phyloP scores from a whole-genome alignment of 2,113 vertebrate species.

The Rhabdornis inornatus region DNA sequence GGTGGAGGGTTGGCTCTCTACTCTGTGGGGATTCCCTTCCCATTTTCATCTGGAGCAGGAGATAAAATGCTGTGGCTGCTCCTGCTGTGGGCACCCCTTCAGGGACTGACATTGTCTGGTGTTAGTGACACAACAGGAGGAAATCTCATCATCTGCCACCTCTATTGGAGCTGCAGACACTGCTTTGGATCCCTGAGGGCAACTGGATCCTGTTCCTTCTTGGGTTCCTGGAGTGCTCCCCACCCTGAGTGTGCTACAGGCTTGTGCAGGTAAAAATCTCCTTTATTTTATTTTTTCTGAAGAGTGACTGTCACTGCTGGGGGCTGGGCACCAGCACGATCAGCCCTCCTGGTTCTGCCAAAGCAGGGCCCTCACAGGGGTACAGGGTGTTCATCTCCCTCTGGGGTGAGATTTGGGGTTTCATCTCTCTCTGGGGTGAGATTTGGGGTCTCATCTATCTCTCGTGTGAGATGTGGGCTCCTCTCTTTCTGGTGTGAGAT shows the following conservation, averaged over 20 bases:
- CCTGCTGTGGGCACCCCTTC: not conserved
- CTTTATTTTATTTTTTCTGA: not conserved
- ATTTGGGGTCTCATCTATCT: too few relatives aligned
- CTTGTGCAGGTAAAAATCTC: not conserved
- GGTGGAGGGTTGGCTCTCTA: not conserved
- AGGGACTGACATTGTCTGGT: not conserved
- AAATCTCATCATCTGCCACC: not conserved
- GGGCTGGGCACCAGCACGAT: not conserved
- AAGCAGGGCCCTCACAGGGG: not conserved
- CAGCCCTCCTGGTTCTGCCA: not conserved
- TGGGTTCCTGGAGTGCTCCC: not conserved
- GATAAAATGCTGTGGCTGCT: not conserved
- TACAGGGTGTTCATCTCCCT: not conserved
- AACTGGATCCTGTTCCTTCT: not conserved
- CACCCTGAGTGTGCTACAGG: not conserved
- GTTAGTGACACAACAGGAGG: not conserved
- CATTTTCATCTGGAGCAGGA: not conserved
- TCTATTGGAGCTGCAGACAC: not conserved
- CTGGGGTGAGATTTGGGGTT: too few relatives aligned
- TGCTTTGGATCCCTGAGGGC: not conserved
- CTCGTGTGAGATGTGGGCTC: too few relatives aligned
- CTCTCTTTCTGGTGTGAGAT: too few relatives aligned
- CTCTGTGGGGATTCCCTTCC: not conserved
- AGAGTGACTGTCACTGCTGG: not conserved
- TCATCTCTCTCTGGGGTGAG: too few relatives aligned